phyloP scores from a whole-genome alignment of 2,888 invertebrate species.

The Pheosia gnoma region DNA sequence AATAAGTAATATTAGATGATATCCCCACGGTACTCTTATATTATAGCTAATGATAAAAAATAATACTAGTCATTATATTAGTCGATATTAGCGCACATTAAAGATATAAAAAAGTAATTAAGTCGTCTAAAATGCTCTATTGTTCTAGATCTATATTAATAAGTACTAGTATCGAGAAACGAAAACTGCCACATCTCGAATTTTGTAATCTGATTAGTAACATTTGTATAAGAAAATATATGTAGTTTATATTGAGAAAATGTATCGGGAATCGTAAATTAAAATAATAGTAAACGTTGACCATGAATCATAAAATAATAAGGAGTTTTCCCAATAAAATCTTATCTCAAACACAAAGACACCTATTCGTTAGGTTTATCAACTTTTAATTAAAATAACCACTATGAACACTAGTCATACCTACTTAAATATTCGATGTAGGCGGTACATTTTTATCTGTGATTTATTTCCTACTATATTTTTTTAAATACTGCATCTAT shows the following conservation, averaged over 20 bases:
- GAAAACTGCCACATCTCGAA: conserved; percentile 75
- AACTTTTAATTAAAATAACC: conserved; percentile 14
- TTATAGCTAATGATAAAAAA: not conserved
- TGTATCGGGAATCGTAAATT: conserved; percentile 50
- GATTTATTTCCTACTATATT: conserved; percentile 23
- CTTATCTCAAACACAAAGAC: not conserved
- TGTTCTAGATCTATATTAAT: conserved; percentile 40
- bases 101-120: conserved; percentile 24
- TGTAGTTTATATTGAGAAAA: conserved; percentile 41
- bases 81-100: conserved; percentile 51
- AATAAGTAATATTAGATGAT: not conserved
- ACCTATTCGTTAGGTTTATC: not conserved
- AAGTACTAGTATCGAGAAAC: conserved; percentile 50
- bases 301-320: conserved; percentile 2
- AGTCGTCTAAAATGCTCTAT: conserved; percentile 33
- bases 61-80: not conserved
- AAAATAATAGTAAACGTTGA: conserved; percentile 31
- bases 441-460: conserved; percentile 6
- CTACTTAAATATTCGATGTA: not conserved
- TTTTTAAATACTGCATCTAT: conserved; percentile 33
- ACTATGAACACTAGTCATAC: not conserved
- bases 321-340: not conserved
- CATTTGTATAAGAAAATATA: conserved; percentile 38
- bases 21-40: not conserved
- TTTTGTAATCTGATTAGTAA: conserved; percentile 59